A percentile compares a stretch with the other conserved stretches of the same genome.
Conservation (phyloP, 2,113 vertebrate genomes). For the Pelecanus crispus region DNA sequence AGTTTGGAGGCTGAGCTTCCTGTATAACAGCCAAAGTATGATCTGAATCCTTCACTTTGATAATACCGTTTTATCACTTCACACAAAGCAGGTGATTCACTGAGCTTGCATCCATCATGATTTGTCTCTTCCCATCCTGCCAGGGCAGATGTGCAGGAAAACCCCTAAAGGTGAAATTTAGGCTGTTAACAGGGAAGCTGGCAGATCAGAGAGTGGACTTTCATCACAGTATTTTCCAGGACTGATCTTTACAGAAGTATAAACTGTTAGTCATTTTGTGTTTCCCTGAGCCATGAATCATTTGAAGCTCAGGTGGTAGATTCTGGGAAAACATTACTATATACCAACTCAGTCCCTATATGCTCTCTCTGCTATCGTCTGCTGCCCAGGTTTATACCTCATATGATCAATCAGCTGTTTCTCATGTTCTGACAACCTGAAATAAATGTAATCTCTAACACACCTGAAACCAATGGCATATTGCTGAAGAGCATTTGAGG, state of each 20-base stretch:
- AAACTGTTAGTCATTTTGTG: not conserved
- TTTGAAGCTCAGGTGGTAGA: not conserved
- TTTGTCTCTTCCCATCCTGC: not conserved
- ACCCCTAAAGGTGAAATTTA: not conserved
- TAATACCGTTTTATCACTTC: not conserved
- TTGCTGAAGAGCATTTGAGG: not conserved
- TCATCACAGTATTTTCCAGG: not conserved
- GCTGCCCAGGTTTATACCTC: not conserved
- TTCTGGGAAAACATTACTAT: not conserved
- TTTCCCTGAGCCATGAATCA: not conserved
- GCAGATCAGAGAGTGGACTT: not conserved
- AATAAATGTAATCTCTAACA: not conserved
- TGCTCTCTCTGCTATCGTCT: not conserved
- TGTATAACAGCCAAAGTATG: not conserved
- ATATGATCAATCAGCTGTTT: not conserved
- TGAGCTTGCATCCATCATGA: not conserved
- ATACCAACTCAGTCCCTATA: not conserved
- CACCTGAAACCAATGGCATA: not conserved
- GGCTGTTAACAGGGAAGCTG: not conserved
- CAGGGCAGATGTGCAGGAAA: fast-evolving
- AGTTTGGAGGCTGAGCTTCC: not conserved
- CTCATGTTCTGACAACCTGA: not conserved
- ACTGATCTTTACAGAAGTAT: not conserved
- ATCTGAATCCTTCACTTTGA: not conserved
- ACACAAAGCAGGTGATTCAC: not conserved